Base-by-base conservation (phyloP, 1,140 invertebrate genomes). In the Matsumurasca onukii region DNA sequence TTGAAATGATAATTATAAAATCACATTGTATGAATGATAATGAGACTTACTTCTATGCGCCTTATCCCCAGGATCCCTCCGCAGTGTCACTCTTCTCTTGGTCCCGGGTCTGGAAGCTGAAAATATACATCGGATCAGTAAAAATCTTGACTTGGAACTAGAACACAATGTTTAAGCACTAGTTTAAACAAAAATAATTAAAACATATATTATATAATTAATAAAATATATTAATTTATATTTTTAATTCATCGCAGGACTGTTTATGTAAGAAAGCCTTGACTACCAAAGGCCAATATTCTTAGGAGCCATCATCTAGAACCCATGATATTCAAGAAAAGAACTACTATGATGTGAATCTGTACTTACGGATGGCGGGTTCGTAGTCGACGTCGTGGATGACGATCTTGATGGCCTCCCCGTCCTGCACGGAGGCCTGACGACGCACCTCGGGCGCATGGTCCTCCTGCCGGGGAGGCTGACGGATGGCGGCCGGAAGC, bases 351-450 rank as follows among this genome's bases (percentile, higher is more conserved):
- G n/a, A 39, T 39, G 34, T 20, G 51, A 61, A 9, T n/a, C 24
- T 24, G 1, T 34, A 70, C 80, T 81, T 67, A 83, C 84, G 76
- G 66, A 79, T 77, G 25, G 68, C 72, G 49, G 75, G 75, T 67
- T 85, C 84, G 66, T 82, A 85, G 78, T 95, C 93, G 22, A 95
- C 92, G 75, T 96, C 93, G 75, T 95, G 92, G 73, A 96, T 95
- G 66, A 96, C 93, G 72, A 95, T 95, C 74, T 93, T 90, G 72
- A 96, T 95, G 57, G 91, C 92, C 79, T 96, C 93, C 0, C 92
- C 92, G 75, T 95, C 93, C 0, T 79, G 77, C 63, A 91, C 91
- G 20, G 93, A 91, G 71, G 90, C 90, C 76, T 94, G 91, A 25
- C 92, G 82, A 67, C 87, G 79, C 2, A 87, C 83, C 69, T 86